Evolutionary conservation across 1,140 invertebrate species (phyloP).

Genomic region (Temnothorax nylanderi): DNA sequence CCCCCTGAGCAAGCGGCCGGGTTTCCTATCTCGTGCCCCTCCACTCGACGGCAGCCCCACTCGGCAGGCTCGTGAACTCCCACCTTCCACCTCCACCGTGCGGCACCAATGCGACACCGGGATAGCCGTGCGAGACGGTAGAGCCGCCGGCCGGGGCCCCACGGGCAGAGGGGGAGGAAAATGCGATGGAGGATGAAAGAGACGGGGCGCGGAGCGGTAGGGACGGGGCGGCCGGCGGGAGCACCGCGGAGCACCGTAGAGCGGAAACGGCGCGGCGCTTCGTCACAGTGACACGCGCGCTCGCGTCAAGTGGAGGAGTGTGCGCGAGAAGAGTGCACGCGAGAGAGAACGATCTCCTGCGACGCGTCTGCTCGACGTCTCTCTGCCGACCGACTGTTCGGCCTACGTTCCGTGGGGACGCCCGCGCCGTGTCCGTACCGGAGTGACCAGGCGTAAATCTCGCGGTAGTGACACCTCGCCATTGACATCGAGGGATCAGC

Average conservation of each 20-base stretch:
- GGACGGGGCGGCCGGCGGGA: constrained; percentile 16
- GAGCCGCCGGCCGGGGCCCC: constrained; percentile 23
- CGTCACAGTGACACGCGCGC: constrained; percentile 85
- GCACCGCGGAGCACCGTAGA: constrained; percentile 70
- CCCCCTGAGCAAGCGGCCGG: not conserved
- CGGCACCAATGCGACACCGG: constrained; percentile 59
- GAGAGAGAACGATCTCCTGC: constrained; percentile 56
- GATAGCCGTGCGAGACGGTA: constrained; percentile 56
- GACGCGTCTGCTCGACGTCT: constrained; percentile 24
- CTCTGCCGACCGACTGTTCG: not conserved
- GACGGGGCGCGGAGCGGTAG: constrained; percentile 24
- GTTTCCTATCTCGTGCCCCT: constrained; percentile 52
- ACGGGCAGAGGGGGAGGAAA: constrained; percentile 12
- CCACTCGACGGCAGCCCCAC: constrained; percentile 10
- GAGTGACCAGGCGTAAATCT: not conserved
- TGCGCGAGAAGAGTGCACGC: constrained; percentile 75
- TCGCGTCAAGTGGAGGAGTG: constrained; percentile 83
- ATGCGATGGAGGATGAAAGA: constrained; percentile 54
- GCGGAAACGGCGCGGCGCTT: constrained; percentile 83
- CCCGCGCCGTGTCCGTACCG: not conserved
- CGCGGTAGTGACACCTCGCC: no score
- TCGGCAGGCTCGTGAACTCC: constrained; percentile 34
- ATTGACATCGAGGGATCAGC: no score
- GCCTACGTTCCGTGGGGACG: no score
- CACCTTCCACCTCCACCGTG: constrained; percentile 53